phyloP scores from a whole-genome alignment of 2,797 vertebrate species.

The Oophaga sylvatica region DNA sequence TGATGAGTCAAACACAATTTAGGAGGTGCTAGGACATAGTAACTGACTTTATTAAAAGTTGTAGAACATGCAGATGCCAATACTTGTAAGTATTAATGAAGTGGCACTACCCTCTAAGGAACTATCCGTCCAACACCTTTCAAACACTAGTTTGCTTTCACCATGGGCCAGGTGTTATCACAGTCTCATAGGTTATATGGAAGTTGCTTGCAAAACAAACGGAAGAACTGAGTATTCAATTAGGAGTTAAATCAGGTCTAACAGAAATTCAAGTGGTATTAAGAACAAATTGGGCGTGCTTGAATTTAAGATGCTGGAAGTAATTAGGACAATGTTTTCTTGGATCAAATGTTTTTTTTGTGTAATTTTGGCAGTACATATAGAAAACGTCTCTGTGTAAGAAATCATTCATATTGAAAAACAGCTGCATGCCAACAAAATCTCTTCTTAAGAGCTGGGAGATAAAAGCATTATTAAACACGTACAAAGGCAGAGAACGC shows the following conservation, averaged over 20 bases:
- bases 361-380: conserved; percentile 72
- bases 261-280: conserved; percentile 64
- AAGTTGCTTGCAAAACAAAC: conserved; percentile 24
- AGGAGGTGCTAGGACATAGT: not conserved
- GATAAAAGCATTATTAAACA: conserved; percentile 72
- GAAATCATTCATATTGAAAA: conserved; percentile 66
- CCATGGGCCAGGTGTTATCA: conserved; percentile 34
- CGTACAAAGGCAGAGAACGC: conserved; percentile 66
- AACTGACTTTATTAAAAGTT: not conserved
- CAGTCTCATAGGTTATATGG: not conserved
- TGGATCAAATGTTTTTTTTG: conserved; percentile 67
- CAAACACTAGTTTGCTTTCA: conserved; percentile 5
- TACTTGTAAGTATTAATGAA: not conserved
- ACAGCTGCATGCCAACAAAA: conserved; percentile 74
- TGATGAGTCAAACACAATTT: not conserved
- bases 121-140: not conserved
- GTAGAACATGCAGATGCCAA: not conserved
- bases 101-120: not conserved
- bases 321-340: conserved; percentile 73
- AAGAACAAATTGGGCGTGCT: conserved; percentile 69
- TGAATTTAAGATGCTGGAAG: conserved; percentile 71
- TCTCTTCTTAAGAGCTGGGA: conserved; percentile 70
- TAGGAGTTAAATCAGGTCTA: conserved; percentile 60
- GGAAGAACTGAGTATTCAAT: conserved; percentile 43
- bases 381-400: conserved; percentile 74